Base-by-base conservation (phyloP, 2,888 invertebrate species). In the Drosophila rubida region DNA sequence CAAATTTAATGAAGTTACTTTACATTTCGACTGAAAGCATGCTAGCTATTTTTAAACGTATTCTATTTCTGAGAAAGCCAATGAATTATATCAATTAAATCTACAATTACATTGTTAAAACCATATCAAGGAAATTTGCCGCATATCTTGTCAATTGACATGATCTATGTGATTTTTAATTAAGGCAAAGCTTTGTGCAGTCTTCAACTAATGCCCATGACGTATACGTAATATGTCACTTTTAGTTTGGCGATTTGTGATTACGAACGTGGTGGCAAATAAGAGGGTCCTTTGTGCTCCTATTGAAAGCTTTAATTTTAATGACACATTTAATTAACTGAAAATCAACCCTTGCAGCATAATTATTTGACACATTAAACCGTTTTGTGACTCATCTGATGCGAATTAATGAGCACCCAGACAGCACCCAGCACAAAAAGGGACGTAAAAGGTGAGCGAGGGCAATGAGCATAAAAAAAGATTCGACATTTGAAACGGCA, bases 331-430 rank as follows among this genome's bases (percentile, higher is more conserved):
- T 81, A 81, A 80, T 80, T 79, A 82, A 74, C 80, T 77, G 72
- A 63, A 70, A 80, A 69, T 77, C 67, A 75, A 86, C 81, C 80
- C 63, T 63, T 76, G 68, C 54, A 37, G 35, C 44, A 53, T 75
- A 76, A 74, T 76, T 76, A 78, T 74, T 74, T 74, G 79, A 76
- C 79, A 82, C 87, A 82, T 82, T 79, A 82, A 87, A 78, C 67
- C 82, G 73, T 84, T 87, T 82, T 84, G 72, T 65, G 75, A 80
- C 75, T 78, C 81, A 73, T 87, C 65, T 60, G 62, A 68, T 82
- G 74, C 42, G 78, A 75, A 65, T 75, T 74, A 84, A 87, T 71
- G 69, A 35, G 39, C 59, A 62, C 45, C 45, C 57, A 25, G 50
- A 50, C 44, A 65, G 57, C 41, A 22, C 58, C 45, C 50, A 44